Evolutionary conservation across 2,888 invertebrate genomes (phyloP).

Genomic region (Galerucella calmariensis): DNA sequence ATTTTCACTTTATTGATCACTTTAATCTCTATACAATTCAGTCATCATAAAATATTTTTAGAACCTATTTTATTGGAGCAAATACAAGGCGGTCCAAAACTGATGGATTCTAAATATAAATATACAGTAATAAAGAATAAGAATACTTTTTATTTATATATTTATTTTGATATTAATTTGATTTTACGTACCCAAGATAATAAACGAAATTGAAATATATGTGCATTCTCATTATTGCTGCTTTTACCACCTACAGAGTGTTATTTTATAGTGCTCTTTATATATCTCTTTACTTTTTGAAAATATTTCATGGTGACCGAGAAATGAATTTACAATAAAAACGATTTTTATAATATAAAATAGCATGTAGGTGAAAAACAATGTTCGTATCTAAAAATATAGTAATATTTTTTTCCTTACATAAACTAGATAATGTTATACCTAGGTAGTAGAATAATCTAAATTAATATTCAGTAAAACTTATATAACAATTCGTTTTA

Average conservation of each 20-base stretch:
- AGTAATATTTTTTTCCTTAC: constrained; percentile 15
- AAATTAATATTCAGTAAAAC: constrained; percentile 22
- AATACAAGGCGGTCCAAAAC: no score
- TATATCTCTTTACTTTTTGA: background rate
- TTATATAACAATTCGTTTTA: constrained; percentile 17
- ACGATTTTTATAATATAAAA: constrained; percentile 15
- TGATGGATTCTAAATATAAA: background rate
- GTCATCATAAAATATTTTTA: constrained; percentile 13
- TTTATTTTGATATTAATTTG: no score
- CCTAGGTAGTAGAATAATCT: constrained; percentile 7
- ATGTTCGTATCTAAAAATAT: constrained; percentile 18
- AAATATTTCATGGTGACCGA: background rate
- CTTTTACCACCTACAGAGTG: no score
- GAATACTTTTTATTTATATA: no score
- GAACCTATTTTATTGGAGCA: background rate
- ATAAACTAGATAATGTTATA: constrained; percentile 14
- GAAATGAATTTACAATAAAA: constrained; percentile 7
- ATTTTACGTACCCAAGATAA: no score
- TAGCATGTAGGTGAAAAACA: constrained; percentile 16
- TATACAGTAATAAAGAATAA: no score
- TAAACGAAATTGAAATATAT: no score
- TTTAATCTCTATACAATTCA: constrained; percentile 24
- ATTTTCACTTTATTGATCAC: constrained; percentile 34
- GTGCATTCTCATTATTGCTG: no score
- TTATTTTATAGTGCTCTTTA: no score